Evolutionary conservation across 2,113 vertebrate genomes (phyloP).

Genomic region (Vidua chalybeata): DNA sequence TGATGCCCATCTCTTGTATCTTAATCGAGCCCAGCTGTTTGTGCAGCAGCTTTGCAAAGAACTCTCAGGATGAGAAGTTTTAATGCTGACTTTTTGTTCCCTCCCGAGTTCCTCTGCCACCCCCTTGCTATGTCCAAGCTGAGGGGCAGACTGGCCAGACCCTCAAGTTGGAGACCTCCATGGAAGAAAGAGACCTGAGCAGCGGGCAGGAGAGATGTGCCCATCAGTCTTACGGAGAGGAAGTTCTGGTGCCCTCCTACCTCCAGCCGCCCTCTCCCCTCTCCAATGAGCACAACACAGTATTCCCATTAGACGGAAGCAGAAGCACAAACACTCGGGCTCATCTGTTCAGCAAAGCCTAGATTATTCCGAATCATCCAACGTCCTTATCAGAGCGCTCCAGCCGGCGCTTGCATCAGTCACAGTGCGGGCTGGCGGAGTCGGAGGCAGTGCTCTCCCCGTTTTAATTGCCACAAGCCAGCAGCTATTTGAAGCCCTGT

Average conservation of each 20-base stretch:
- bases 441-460: neutral
- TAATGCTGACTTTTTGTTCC: neutral
- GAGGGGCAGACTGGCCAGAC: neutral
- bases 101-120: neutral
- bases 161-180: neutral
- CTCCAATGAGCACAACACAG: neutral
- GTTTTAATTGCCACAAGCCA: constrained; percentile 25
- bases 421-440: neutral
- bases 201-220: neutral
- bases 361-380: constrained; percentile 51
- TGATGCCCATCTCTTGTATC: neutral
- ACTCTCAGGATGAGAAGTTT: neutral
- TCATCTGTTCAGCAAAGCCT: constrained; percentile 8
- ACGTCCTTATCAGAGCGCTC: constrained; percentile 42
- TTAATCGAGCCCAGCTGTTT: neutral
- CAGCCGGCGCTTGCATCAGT: constrained; percentile 27
- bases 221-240: neutral
- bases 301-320: neutral
- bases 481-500: constrained; percentile 40
- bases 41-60: neutral
- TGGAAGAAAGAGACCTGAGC: neutral
- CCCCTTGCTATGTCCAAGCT: neutral
- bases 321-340: neutral
- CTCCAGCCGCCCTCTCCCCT: neutral
- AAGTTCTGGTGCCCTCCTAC: neutral